Percentiles rank a stretch among this genome's conserved stretches.
phyloP scores from a whole-genome alignment of 2,888 invertebrate genomes.

The Globia sparganii region DNA sequence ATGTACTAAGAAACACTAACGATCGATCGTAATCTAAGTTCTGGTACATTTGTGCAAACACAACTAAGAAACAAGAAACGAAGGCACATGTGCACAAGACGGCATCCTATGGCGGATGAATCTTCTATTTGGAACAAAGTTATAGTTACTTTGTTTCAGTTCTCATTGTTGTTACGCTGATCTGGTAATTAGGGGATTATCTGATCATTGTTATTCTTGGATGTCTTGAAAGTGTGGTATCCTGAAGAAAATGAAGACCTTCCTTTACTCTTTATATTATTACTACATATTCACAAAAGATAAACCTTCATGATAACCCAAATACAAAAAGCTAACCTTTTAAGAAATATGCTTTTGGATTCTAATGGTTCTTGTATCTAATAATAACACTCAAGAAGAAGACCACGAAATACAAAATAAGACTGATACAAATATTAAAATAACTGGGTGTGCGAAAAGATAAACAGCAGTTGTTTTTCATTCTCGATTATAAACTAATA shows the following conservation, averaged over 20 bases:
- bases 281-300: neutral
- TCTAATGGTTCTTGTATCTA: neutral
- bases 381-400: neutral
- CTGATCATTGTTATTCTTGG: constrained; percentile 15
- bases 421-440: constrained; percentile 12
- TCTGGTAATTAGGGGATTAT: constrained; percentile 22
- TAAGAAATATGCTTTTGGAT: neutral
- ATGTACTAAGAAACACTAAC: constrained; percentile 63
- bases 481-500: constrained; percentile 40
- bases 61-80: constrained; percentile 57
- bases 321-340: neutral
- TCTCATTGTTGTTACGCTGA: constrained; percentile 48
- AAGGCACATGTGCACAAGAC: constrained; percentile 73
- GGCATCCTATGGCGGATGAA: constrained; percentile 57
- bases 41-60: constrained; percentile 74
- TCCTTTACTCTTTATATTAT: neutral
- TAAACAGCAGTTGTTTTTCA: constrained; percentile 20
- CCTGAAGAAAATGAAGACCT: neutral
- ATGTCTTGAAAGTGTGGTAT: constrained; percentile 1
- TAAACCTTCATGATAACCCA: no score
- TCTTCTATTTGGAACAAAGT: constrained; percentile 55
- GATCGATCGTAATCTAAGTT: constrained; percentile 72
- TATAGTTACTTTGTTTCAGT: constrained; percentile 46
- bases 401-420: neutral
- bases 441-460: neutral